Conservation (phyloP, 1,140 invertebrate species). For the Pissodes strobi region DNA sequence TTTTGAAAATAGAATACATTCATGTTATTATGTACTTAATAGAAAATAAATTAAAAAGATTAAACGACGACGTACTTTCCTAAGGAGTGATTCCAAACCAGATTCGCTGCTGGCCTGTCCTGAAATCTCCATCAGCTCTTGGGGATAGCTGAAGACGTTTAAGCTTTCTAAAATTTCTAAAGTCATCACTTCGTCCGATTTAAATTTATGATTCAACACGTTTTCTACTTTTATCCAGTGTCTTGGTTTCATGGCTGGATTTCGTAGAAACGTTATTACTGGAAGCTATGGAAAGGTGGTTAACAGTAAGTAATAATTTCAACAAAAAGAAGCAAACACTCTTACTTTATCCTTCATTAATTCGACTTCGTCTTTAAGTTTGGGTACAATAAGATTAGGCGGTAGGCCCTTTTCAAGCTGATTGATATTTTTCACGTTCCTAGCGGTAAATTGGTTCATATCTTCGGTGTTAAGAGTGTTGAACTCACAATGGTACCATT, state of each 20-base stretch:
- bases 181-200: slow-evolving; percentile 68
- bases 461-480: slow-evolving; percentile 72
- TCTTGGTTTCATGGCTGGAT: slow-evolving; percentile 72
- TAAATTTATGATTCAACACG: slow-evolving; percentile 72
- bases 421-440: slow-evolving; percentile 72
- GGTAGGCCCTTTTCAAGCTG: slow-evolving; percentile 80
- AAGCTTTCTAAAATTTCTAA: slow-evolving; percentile 71
- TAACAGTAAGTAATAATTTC: slow-evolving; percentile 2
- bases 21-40: slow-evolving; percentile 50
- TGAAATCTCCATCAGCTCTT: slow-evolving; percentile 81
- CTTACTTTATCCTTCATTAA: slow-evolving; percentile 73
- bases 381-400: slow-evolving; percentile 73
- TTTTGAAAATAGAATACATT: no score
- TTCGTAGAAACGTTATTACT: slow-evolving; percentile 73
- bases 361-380: slow-evolving; percentile 75
- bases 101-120: slow-evolving; percentile 84
- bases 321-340: not conserved
- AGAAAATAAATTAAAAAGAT: slow-evolving; percentile 40
- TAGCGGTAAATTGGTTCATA: slow-evolving; percentile 67
- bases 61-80: slow-evolving; percentile 63
- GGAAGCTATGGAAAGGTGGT: slow-evolving; percentile 68
- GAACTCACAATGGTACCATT: slow-evolving; percentile 71
- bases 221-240: slow-evolving; percentile 84
- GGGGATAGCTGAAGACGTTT: slow-evolving; percentile 69
- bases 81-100: slow-evolving; percentile 75